Evolutionary conservation across 92 coral and sea anemone species (phyloP), one percentile per base, ranked within the genome.

Genomic region (Porites evermanni): DNA sequence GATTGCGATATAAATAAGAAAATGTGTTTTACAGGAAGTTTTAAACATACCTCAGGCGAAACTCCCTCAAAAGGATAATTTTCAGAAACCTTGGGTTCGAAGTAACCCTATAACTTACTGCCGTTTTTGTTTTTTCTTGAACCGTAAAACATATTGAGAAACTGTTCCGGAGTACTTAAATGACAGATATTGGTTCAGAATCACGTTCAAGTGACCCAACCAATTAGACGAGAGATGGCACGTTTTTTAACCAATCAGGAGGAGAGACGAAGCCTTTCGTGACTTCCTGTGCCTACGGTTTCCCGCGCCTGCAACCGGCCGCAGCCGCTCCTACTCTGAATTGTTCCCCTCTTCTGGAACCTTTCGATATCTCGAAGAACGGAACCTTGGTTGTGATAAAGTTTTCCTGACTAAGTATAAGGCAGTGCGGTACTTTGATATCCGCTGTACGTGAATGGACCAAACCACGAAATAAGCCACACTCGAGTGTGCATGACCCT

Each of bases 101-200:
- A 38, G 47, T 3, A 38, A 38, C 47, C 47, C 47, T 3, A 38
- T 38, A 38, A 38, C 47, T 38, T 38, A 4, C 6, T 38, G 5
- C 47, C 47, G 47, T 38, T 4, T 38, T 38, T 38, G 47, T 38
- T 38, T 38, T 38, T 38, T 38, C 47, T 38, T 38, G 47, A 38
- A 38, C 47, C 0, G 47, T 38, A 38, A 38, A 38, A 38, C 47
- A 38, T 38, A 38, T 38, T 38, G 47, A 38, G 47, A 38, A 38
- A 38, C 47, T 38, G 47, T 38, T 38, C 7, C 0, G 7, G 47
- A 4, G 47, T 38, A 38, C 47, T 38, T 53, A 19, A 18, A 4
- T 56, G 14, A 74, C 54, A 74, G 54, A 74, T 74, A 74, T 74
- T 74, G 78, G 64, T 53, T 51, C 64, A 21, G 65, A 53, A 74